phyloP scores from a whole-genome alignment of 2,888 invertebrate species.

The Agrotis segetum region DNA sequence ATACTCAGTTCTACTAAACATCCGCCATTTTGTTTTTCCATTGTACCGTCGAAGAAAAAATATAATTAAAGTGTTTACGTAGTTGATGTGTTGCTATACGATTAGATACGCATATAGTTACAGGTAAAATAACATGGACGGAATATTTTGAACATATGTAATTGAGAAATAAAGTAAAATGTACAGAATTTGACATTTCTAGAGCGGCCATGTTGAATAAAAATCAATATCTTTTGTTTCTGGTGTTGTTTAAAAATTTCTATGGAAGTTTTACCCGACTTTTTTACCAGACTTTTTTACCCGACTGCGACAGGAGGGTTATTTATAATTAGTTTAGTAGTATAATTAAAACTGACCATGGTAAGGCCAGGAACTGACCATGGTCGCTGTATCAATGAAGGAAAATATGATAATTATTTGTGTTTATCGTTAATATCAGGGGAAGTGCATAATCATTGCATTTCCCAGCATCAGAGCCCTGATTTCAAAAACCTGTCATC shows the following conservation, averaged over 20 bases:
- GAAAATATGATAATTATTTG: neutral
- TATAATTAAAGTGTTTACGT: constrained; percentile 26
- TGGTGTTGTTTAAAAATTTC: no score
- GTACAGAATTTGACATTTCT: neutral
- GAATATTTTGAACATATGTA: neutral
- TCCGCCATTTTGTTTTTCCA: constrained; percentile 48
- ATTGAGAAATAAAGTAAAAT: neutral
- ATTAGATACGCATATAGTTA: constrained; percentile 2
- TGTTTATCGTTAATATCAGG: neutral
- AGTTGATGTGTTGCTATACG: neutral
- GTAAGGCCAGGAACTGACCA: neutral
- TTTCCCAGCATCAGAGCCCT: no score
- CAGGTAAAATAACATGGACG: neutral
- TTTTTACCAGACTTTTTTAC: no score
- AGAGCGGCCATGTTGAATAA: neutral
- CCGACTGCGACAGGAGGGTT: no score
- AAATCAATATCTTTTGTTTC: constrained; percentile 1
- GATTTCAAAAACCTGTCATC: neutral
- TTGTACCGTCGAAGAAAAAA: constrained; percentile 15
- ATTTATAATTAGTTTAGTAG: neutral
- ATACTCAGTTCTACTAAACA: constrained; percentile 8
- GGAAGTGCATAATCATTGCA: neutral
- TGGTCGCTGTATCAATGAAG: neutral
- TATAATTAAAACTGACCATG: neutral
- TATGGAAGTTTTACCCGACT: no score